These are phyloP conservation scores for Echinops telfairi DNA, from an alignment of 2,113 vertebrate genomes.

Conservation along the genomic window DNA sequence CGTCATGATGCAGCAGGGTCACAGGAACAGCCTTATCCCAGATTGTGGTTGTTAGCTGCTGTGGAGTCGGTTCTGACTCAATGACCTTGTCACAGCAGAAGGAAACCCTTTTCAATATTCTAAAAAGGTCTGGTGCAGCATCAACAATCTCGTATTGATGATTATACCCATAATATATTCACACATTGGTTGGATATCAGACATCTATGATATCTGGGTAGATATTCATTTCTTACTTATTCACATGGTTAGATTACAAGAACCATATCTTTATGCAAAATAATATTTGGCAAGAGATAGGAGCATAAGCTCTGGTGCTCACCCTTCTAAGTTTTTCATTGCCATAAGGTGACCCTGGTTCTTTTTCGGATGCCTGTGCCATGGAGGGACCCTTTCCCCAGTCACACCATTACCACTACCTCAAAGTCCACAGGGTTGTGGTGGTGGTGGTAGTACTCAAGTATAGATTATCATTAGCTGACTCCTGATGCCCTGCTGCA, in stretches of 20 bases:
- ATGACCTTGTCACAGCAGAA: too few species aligned
- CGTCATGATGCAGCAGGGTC: neutral
- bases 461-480: too few species aligned
- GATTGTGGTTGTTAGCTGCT: neutral
- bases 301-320: neutral
- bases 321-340: neutral
- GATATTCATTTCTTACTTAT: neutral
- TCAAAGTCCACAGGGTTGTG: neutral
- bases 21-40: neutral
- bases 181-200: neutral
- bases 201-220: too few species aligned
- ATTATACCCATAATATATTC: neutral
- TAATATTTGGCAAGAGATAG: neutral
- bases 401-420: neutral
- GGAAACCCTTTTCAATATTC: too few species aligned
- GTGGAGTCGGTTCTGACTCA: too few species aligned
- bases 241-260: neutral
- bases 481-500: neutral
- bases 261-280: neutral
- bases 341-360: neutral
- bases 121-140: too few species aligned
- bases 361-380: neutral
- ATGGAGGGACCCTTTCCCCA: neutral
- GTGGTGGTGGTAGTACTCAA: neutral
- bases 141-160: neutral